phyloP scores from a whole-genome alignment of 2,113 vertebrate genomes.

The Lanius collurio region DNA sequence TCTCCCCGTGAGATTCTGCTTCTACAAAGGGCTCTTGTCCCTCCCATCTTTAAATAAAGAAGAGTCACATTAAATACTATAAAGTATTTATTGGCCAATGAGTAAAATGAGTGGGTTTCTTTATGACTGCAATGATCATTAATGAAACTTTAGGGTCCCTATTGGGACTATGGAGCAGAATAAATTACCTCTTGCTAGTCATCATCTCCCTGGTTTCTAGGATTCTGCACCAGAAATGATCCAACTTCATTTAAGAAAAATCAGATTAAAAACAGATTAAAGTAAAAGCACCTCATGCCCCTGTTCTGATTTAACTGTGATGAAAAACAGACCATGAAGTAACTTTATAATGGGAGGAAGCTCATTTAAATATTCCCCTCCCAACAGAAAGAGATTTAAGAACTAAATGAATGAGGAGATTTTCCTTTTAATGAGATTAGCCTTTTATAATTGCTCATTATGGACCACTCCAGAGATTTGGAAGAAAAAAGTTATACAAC shows the following conservation, averaged over 20 bases:
- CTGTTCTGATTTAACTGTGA: conserved; percentile 39
- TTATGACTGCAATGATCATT: conserved; percentile 32
- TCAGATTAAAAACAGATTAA: conserved; percentile 50
- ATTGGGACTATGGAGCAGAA: not conserved
- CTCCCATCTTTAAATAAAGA: not conserved
- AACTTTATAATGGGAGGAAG: conserved; percentile 50
- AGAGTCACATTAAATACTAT: not conserved
- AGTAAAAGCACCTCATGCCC: conserved; percentile 34
- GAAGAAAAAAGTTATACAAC: conserved; percentile 28
- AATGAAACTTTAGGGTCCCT: conserved; percentile 31
- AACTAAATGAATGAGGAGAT: conserved; percentile 43
- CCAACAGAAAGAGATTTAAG: conserved; percentile 50
- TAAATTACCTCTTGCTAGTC: conserved; percentile 41
- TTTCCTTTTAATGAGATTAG: conserved; percentile 49
- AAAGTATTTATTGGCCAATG: not conserved
- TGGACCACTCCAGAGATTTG: conserved; percentile 1
- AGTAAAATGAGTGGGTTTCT: not conserved
- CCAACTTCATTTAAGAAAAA: conserved; percentile 32
- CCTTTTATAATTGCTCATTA: conserved; percentile 38
- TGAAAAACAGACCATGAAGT: conserved; percentile 48
- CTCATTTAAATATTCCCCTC: conserved; percentile 41
- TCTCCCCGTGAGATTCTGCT: not conserved
- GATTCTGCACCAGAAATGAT: conserved; percentile 25
- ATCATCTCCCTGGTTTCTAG: conserved; percentile 24
- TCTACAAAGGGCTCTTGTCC: not conserved